Conservation (phyloP, 1,140 invertebrate species). For the Globodera ellingtonae region DNA sequence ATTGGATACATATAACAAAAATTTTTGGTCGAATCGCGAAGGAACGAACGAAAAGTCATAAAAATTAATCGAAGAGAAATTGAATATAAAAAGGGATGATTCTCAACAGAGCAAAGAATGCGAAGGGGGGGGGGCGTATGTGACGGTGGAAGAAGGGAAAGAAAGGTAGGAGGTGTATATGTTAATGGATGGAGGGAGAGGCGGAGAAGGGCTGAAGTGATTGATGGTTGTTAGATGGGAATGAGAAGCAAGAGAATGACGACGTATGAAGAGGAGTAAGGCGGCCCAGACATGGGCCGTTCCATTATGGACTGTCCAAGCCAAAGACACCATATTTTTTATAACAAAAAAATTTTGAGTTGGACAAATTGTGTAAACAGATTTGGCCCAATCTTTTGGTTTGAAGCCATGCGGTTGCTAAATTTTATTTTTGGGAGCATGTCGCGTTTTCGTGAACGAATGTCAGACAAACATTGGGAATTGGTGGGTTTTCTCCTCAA, state of each 20-base stretch:
- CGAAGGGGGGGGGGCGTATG: neutral
- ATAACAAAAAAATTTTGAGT: no score
- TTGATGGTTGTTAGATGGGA: neutral
- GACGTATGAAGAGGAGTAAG: no score
- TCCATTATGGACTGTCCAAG: no score
- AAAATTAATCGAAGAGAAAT: conserved; percentile 10
- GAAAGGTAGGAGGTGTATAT: neutral
- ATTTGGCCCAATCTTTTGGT: no score
- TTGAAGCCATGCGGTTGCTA: no score
- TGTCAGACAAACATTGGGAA: no score
- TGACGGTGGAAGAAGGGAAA: neutral
- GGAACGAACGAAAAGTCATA: conserved; percentile 21
- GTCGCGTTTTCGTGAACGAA: no score
- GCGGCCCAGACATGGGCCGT: neutral
- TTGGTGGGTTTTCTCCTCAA: no score
- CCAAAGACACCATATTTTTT: no score
- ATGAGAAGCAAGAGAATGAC: neutral
- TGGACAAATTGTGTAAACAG: no score
- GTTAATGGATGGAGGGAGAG: neutral
- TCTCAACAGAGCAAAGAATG: neutral
- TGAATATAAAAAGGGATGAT: conserved; percentile 2
- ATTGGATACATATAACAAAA: neutral
- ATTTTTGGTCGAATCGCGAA: neutral
- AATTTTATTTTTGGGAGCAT: no score
- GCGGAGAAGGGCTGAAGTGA: neutral